phyloP scores from a whole-genome alignment of 1,140 invertebrate genomes.

The Sesamia nonagrioides region DNA sequence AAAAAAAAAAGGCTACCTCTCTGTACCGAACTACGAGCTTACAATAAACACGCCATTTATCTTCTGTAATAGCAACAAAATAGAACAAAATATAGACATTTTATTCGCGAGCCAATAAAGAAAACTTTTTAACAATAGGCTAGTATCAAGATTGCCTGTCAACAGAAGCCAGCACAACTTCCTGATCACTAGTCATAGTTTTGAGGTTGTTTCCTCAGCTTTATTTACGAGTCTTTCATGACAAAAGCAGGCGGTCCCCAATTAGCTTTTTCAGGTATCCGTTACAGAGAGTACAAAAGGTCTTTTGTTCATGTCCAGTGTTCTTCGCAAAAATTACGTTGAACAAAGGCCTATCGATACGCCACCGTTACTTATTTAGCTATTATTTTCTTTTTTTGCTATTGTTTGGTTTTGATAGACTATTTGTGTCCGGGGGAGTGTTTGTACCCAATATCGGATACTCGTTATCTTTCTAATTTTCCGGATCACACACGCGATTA shows the following conservation, averaged over 20 bases:
- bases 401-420: slow-evolving; percentile 55
- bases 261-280: slow-evolving; percentile 51
- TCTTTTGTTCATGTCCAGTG: slow-evolving; percentile 50
- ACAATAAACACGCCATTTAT: too few relatives aligned
- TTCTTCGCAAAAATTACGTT: slow-evolving; percentile 57
- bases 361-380: slow-evolving; percentile 58
- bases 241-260: slow-evolving; percentile 9
- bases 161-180: slow-evolving; percentile 4
- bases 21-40: too few relatives aligned
- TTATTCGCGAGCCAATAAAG: neutral
- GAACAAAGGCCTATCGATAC: slow-evolving; percentile 58
- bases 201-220: neutral
- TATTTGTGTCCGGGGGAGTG: slow-evolving; percentile 52
- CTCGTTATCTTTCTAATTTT: slow-evolving; percentile 37
- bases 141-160: slow-evolving; percentile 1
- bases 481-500: neutral
- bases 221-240: slow-evolving; percentile 40
- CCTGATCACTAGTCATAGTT: slow-evolving; percentile 1
- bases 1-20: too few relatives aligned
- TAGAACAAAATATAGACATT: neutral
- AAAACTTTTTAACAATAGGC: neutral
- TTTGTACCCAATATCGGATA: slow-evolving; percentile 20
- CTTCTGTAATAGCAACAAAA: neutral
- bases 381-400: too few relatives aligned
- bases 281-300: slow-evolving; percentile 46